phyloP scores from a whole-genome alignment of 2,888 invertebrate genomes.

The Leucania comma region DNA sequence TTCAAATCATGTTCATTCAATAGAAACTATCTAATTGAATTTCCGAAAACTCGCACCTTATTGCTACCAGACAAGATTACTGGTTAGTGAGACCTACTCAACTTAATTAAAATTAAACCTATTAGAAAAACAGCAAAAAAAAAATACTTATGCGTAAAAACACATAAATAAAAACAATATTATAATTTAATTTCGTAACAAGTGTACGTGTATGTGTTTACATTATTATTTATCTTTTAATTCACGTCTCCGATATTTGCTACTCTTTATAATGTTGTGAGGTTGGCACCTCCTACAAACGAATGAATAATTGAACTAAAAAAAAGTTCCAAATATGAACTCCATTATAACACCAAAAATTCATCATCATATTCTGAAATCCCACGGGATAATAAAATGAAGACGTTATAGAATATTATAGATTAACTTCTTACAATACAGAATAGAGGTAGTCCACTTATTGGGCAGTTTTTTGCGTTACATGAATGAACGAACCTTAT shows the following conservation, averaged over 20 bases:
- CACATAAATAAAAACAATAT: no score
- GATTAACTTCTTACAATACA: slow-evolving; percentile 78
- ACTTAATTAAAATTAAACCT: neutral
- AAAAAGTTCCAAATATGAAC: slow-evolving; percentile 45
- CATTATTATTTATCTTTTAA: neutral
- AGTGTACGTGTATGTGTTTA: no score
- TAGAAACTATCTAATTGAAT: slow-evolving; percentile 5
- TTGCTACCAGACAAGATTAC: neutral
- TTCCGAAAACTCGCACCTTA: slow-evolving; percentile 19
- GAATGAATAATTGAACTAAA: slow-evolving; percentile 24
- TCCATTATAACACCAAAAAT: slow-evolving; percentile 45
- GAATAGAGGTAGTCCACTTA: slow-evolving; percentile 67
- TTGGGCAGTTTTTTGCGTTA: slow-evolving; percentile 75
- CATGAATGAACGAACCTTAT: slow-evolving; percentile 79
- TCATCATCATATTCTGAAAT: slow-evolving; percentile 70
- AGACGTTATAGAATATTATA: slow-evolving; percentile 85
- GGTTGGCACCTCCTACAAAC: slow-evolving; percentile 43
- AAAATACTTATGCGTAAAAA: no score
- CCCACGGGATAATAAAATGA: slow-evolving; percentile 86
- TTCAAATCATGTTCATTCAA: slow-evolving; percentile 12
- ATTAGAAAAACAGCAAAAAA: no score
- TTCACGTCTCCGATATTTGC: neutral
- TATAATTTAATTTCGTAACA: no score
- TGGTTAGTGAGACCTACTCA: no score
- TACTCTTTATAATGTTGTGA: slow-evolving; percentile 3